Base-by-base conservation (phyloP, 2,888 invertebrate species). In the Pecten maximus region DNA sequence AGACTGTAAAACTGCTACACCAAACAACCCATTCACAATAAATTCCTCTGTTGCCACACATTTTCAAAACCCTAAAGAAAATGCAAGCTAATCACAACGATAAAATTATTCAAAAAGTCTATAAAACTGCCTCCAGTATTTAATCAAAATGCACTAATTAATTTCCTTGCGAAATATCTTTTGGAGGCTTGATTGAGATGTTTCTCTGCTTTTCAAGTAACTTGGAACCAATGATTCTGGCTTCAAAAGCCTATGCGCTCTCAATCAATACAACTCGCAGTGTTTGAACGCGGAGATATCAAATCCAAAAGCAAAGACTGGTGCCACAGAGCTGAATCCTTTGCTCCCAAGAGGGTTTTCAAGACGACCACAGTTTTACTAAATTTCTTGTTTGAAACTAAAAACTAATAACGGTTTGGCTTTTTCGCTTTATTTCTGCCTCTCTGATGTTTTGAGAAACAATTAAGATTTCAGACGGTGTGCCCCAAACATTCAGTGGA, bases 381-480 rank as follows among this genome's bases (percentile, higher is more conserved):
- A 74, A 74, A 74, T 74, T 74, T 74, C 74, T 74, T 74, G 74
- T 74, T 74, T 74, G 74, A 35, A 74, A 74, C 74, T 74, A 74
- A 74, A 74, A 74, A 74, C 74, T 74, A 74, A 74, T 74, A 74
- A 74, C 35, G 74, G 74, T 74, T 74, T 35, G 74, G 74, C 74
- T 74, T 74, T 74, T 74, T 74, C 35, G 35, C 74, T 28, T 74
- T 74, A 35, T 74, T 74, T 74, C 35, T 74, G 74, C 35, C 74
- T 74, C 74, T 74, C 74, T 74, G 74, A 74, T 74, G 74, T 74
- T 74, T 74, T 74, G 74, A 74, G 74, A 74, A 74, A 74, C 74
- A 74, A 74, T 74, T 74, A 74, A 74, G 74, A 74, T 74, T 74
- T 74, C 74, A 74, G 74, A 74, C 74, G 35, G 35, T 28, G 28